phyloP scores from a whole-genome alignment of 2,113 vertebrate genomes.

The Grus americana region DNA sequence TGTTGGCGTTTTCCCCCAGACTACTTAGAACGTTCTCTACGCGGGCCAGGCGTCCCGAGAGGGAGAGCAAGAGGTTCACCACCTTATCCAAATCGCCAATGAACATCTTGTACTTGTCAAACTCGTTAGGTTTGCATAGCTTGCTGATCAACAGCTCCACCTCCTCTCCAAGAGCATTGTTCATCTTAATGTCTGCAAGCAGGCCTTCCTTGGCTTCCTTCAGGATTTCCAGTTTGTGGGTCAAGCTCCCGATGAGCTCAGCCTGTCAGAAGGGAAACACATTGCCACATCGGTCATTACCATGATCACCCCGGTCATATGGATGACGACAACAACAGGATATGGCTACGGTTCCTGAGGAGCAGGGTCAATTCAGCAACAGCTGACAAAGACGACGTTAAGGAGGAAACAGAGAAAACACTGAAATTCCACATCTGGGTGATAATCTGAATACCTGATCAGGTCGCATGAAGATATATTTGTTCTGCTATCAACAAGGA shows the following conservation, averaged over 20 bases:
- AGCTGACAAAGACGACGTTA: background rate
- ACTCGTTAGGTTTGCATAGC: conserved; percentile 89
- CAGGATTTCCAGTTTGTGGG: conserved; percentile 80
- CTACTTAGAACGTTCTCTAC: conserved; percentile 84
- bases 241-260: conserved; percentile 87
- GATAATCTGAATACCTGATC: background rate
- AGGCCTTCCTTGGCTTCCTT: conserved; percentile 84
- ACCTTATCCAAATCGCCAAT: conserved; percentile 94
- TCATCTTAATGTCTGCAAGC: conserved; percentile 80
- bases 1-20: conserved; percentile 74
- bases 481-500: background rate
- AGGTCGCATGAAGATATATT: background rate
- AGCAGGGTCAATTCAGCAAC: background rate
- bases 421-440: background rate
- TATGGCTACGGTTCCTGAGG: background rate
- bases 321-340: background rate
- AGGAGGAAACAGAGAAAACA: background rate
- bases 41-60: conserved; percentile 89
- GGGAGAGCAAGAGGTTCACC: conserved; percentile 93
- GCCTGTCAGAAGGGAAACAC: conserved; percentile 72
- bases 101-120: conserved; percentile 95
- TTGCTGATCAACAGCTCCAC: conserved; percentile 83
- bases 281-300: background rate
- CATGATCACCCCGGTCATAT: background rate
- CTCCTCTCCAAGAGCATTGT: conserved; percentile 79